Conservation (phyloP, 2,888 invertebrate genomes). For the Temnothorax rugatulus region DNA sequence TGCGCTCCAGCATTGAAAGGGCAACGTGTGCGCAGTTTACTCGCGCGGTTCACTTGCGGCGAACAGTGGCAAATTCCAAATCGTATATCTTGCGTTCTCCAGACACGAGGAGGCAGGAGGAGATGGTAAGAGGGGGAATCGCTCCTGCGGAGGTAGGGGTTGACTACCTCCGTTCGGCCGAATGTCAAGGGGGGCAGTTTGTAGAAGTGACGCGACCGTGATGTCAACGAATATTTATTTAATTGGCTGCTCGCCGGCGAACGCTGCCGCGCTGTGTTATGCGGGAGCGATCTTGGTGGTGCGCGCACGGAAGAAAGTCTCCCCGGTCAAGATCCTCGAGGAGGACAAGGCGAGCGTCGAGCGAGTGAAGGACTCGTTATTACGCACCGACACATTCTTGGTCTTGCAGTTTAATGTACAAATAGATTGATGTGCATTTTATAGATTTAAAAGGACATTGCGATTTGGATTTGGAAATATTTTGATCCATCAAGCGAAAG, state of each 20-base stretch:
- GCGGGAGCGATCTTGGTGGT: slow-evolving; percentile 82
- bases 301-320: slow-evolving; percentile 45
- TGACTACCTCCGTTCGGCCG: slow-evolving; percentile 77
- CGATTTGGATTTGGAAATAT: neutral
- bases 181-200: slow-evolving; percentile 82
- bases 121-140: slow-evolving; percentile 18
- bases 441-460: neutral
- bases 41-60: slow-evolving; percentile 16
- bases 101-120: slow-evolving; percentile 8
- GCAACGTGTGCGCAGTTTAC: slow-evolving; percentile 11
- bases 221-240: slow-evolving; percentile 86
- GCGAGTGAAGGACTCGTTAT: slow-evolving; percentile 62
- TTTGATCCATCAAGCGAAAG: neutral
- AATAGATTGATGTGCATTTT: neutral
- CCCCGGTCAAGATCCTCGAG: slow-evolving; percentile 27
- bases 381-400: slow-evolving; percentile 53
- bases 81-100: slow-evolving; percentile 20
- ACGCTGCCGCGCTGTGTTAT: slow-evolving; percentile 83
- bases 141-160: slow-evolving; percentile 48
- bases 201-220: slow-evolving; percentile 84
- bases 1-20: neutral
- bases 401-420: neutral
- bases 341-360: slow-evolving; percentile 32
- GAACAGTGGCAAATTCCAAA: slow-evolving; percentile 41
- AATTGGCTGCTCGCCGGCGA: slow-evolving; percentile 84